Conservation (phyloP, 2,888 invertebrate genomes). For the Lasius fuliginosus region DNA sequence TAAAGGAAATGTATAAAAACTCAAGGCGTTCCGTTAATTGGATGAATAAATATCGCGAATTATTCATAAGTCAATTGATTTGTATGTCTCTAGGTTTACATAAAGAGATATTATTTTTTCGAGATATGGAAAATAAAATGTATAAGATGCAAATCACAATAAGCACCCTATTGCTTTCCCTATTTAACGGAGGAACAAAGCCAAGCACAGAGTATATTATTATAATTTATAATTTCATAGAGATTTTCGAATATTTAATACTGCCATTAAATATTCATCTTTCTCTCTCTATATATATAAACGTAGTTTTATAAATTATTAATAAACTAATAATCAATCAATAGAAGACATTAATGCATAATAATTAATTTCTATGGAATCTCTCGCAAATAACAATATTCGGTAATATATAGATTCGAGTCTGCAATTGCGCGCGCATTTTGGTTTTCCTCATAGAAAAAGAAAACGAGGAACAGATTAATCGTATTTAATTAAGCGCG, state of each 20-base stretch:
- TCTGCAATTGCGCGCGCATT: conserved; percentile 12
- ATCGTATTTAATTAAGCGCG: conserved; percentile 21
- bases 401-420: conserved; percentile 17
- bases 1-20: not conserved
- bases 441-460: conserved; percentile 17
- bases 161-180: too few species aligned
- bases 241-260: too few species aligned
- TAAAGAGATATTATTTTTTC: too few species aligned
- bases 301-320: conserved; percentile 11
- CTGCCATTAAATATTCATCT: not conserved
- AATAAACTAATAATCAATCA: not conserved
- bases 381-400: not conserved
- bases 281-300: not conserved
- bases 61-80: not conserved
- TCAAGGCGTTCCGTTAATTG: not conserved
- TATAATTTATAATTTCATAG: not conserved
- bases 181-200: too few species aligned
- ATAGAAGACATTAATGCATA: not conserved
- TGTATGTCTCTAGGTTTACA: not conserved
- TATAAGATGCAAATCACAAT: too few species aligned
- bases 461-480: conserved; percentile 19
- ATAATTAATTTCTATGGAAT: conserved; percentile 37
- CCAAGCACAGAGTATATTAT: too few species aligned
- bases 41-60: not conserved
- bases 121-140: too few species aligned